Base-by-base conservation (phyloP, 2,113 vertebrate genomes). In the Hyperopisus bebe region DNA sequence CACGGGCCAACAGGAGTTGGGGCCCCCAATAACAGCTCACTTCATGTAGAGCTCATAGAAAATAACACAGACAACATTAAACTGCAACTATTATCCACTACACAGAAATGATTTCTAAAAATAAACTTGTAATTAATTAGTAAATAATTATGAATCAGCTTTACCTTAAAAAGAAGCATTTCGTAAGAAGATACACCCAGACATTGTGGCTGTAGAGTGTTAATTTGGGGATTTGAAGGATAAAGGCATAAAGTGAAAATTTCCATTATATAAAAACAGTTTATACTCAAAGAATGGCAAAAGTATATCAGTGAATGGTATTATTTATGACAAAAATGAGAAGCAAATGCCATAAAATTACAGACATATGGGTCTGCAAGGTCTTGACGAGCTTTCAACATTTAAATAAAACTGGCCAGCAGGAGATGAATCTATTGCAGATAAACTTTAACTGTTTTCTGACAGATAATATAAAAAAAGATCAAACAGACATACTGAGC, bases 21-120 rank as follows among this genome's bases (percentile, higher is more conserved):
- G 27, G 53, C 48, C 48, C 70, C 48, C 90, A 83, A 91, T 90
- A 91, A 92, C 91, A 90, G 89, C 82, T 82, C 70, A 88, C 62
- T 88, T 88, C 88, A 77, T 91, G 90, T 80, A 24, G 24, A 42
- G 27, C 70, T 11, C 27, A 39, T 39, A 39, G 21, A 77, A 77
- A 77, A 39, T 35, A 15, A 77, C 15, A 4, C 31, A 77, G 11
- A 5, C 70, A 17, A 74, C 66, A 74, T 74, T 35, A 74, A 74
- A 74, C 35, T 70, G 8, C 62, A 31, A 31, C 62, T 31, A 70
- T 70, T 70, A 31, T 74, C 11, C 66, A 11, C 11, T 15, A 15
- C 3, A 5, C n/a, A 35, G 66, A 74, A 74, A 74, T 27, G 3
- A n/a, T 35, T 74, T 13, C 10, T 13, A 74, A 74, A 35, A 74